Conservation (phyloP, 2,888 invertebrate species). For the Thecophora atra region DNA sequence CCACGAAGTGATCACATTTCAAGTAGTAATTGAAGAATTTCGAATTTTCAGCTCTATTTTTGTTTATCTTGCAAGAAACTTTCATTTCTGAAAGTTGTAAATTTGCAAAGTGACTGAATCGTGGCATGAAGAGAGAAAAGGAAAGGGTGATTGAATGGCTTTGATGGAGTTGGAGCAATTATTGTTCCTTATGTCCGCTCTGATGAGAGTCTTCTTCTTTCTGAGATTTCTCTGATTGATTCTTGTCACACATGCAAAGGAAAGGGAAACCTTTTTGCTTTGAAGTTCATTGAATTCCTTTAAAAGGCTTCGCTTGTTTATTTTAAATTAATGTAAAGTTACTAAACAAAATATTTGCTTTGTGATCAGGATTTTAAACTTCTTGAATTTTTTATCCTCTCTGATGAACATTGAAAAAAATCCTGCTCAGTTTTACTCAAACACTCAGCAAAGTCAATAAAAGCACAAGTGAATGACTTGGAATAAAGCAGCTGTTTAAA, state of each 20-base stretch:
- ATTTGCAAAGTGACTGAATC: too few relatives aligned
- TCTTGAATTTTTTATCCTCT: background rate
- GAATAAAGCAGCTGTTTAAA: constrained; percentile 3
- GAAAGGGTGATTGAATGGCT: too few relatives aligned
- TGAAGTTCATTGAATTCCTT: background rate
- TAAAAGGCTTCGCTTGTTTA: constrained; percentile 23
- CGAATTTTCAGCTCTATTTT: background rate
- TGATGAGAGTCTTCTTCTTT: background rate
- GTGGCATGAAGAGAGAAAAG: too few relatives aligned
- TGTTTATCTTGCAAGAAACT: background rate
- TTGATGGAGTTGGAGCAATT: background rate
- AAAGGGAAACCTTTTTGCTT: background rate
- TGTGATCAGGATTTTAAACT: background rate
- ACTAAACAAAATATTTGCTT: constrained; percentile 15
- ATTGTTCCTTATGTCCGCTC: background rate
- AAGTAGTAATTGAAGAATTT: background rate
- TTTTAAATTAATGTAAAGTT: constrained; percentile 32
- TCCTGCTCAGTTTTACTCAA: background rate
- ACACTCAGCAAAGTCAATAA: background rate
- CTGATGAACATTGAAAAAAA: background rate
- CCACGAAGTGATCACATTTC: background rate
- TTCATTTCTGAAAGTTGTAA: too few relatives aligned
- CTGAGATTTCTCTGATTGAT: too few relatives aligned
- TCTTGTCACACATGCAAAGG: background rate
- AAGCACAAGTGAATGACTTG: background rate